Evolutionary conservation across 2,113 vertebrate species (phyloP).

Genomic region (Varanus komodoensis): DNA sequence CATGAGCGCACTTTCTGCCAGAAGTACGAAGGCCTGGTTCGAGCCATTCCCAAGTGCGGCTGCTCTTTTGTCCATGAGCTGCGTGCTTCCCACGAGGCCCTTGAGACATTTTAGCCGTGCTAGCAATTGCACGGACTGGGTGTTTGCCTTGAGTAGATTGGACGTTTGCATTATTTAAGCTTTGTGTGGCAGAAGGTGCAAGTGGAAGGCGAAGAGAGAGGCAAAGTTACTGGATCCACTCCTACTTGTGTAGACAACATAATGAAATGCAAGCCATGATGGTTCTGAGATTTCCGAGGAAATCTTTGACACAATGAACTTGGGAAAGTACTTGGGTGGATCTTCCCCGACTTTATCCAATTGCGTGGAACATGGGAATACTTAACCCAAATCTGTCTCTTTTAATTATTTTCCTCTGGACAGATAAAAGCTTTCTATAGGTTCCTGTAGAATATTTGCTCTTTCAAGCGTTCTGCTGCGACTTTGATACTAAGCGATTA

Average conservation of each 20-base stretch:
- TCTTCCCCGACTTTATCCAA: slow-evolving; percentile 70
- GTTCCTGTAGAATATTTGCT: slow-evolving; percentile 82
- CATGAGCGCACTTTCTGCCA: not conserved
- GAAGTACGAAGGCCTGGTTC: not conserved
- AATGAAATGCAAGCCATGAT: slow-evolving; percentile 1
- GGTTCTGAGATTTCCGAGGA: slow-evolving; percentile 56
- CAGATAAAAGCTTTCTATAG: slow-evolving; percentile 86
- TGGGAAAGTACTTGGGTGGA: slow-evolving; percentile 70
- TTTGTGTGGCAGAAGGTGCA: slow-evolving; percentile 36
- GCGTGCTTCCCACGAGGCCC: slow-evolving; percentile 38
- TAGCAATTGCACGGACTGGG: slow-evolving; percentile 53
- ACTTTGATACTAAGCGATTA: slow-evolving; percentile 83
- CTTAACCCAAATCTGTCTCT: slow-evolving; percentile 85
- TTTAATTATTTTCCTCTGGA: slow-evolving; percentile 82
- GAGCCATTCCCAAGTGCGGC: not conserved
- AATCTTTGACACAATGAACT: slow-evolving; percentile 61
- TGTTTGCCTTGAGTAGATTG: slow-evolving; percentile 47
- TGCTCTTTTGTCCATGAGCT: not conserved
- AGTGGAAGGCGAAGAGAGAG: not conserved
- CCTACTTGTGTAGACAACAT: no score
- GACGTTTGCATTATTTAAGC: slow-evolving; percentile 64
- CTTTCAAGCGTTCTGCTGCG: slow-evolving; percentile 80
- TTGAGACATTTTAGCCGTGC: slow-evolving; percentile 47
- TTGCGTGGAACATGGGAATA: slow-evolving; percentile 74
- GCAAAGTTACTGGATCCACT: slow-evolving; percentile 15